These are phyloP conservation scores for Drosophila triauraria DNA, from an alignment of 1,140 invertebrate genomes.

Conservation along the genomic window DNA sequence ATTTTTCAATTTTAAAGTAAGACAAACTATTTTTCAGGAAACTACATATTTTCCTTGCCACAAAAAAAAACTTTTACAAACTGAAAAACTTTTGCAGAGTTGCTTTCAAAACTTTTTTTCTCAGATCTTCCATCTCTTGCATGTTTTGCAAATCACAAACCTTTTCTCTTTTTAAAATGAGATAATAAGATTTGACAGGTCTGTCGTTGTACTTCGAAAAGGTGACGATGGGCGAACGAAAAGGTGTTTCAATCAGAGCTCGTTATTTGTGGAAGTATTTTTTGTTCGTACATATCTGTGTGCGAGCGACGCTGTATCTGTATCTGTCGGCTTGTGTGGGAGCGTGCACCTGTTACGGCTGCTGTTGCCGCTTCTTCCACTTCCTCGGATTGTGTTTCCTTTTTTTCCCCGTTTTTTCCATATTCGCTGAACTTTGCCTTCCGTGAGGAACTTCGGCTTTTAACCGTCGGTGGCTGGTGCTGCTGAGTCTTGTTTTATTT, in stretches of 20 bases:
- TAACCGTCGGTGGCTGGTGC: constrained; percentile 10
- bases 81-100: neutral
- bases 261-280: constrained; percentile 26
- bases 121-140: neutral
- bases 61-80: neutral
- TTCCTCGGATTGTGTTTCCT: constrained; percentile 9
- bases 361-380: constrained; percentile 6
- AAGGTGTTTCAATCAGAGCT: constrained; percentile 42
- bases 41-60: neutral
- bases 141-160: neutral
- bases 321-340: constrained; percentile 36
- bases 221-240: constrained; percentile 21
- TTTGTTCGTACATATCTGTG: neutral
- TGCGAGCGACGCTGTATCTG: neutral
- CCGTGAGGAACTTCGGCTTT: constrained; percentile 35
- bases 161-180: constrained; percentile 3
- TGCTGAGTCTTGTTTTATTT: constrained; percentile 10
- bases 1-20: neutral
- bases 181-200: constrained; percentile 3
- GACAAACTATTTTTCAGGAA: neutral
- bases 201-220: constrained; percentile 7
- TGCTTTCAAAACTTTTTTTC: neutral
- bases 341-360: constrained; percentile 47
- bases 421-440: constrained; percentile 44
- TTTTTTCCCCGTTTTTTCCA: constrained; percentile 1